Percentiles rank a stretch among this genome's conserved stretches.
Conservation (phyloP, 2,888 invertebrate genomes). For the Limenitis arthemis region DNA sequence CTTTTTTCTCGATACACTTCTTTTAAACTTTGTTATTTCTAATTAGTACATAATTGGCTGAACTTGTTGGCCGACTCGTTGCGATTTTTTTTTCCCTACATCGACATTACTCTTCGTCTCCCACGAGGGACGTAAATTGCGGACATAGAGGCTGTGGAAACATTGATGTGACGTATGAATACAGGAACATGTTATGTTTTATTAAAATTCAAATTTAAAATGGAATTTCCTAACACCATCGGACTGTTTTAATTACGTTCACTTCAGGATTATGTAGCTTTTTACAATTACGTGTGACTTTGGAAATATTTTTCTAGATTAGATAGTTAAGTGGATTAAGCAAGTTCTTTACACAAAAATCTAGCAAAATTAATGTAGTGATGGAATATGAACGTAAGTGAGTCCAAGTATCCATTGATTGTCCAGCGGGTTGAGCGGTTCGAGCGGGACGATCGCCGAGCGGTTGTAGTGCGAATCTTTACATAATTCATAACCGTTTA, state of each 20-base stretch:
- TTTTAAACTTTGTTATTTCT: conserved; percentile 12
- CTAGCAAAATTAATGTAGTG: too few species aligned
- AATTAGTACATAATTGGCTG: conserved; percentile 59
- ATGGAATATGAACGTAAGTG: too few species aligned
- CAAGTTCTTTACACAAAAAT: too few species aligned
- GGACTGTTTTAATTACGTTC: conserved; percentile 29
- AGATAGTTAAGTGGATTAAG: too few species aligned
- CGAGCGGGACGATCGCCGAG: conserved; percentile 9
- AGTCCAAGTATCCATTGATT: conserved; percentile 30
- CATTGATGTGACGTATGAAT: conserved; percentile 66
- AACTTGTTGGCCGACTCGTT: conserved; percentile 65
- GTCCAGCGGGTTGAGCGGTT: conserved; percentile 25
- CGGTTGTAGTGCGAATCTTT: conserved; percentile 43
- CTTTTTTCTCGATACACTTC: conserved; percentile 18
- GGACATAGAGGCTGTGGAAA: conserved; percentile 55
- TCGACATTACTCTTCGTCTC: conserved; percentile 69
- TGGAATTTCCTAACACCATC: conserved; percentile 33
- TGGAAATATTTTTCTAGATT: not conserved
- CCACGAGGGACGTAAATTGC: conserved; percentile 67
- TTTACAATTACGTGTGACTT: not conserved
- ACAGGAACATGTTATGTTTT: conserved; percentile 54
- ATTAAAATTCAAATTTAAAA: conserved; percentile 60
- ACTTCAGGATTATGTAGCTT: conserved; percentile 22
- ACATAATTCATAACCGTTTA: conserved; percentile 67
- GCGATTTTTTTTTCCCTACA: conserved; percentile 58